A percentile compares a stretch with the other conserved stretches of the same genome.
Evolutionary conservation across 1,140 invertebrate species (phyloP).

Genomic region (Bombus polaris): DNA sequence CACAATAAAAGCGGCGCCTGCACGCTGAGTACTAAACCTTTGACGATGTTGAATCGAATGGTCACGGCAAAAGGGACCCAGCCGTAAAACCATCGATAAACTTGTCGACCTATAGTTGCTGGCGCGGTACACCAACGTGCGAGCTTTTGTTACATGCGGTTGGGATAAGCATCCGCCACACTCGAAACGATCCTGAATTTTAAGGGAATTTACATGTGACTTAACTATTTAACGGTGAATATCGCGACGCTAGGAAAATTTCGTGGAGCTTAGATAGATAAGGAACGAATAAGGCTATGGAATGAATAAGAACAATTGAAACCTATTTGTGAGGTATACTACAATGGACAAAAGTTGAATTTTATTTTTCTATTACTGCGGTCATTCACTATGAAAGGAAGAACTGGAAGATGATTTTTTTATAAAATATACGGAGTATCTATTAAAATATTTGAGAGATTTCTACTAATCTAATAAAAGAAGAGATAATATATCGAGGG

Average conservation of each 20-base stretch:
- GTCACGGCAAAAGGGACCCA: conserved; percentile 34
- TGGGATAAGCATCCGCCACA: not conserved
- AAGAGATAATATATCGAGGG: no score
- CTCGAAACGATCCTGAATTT: not conserved
- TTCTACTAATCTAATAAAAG: no score
- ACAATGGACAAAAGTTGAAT: no score
- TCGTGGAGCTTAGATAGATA: not conserved
- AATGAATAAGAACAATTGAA: no score
- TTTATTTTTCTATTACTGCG: no score
- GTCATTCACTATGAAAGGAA: no score
- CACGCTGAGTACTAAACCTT: conserved; percentile 55
- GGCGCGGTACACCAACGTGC: conserved; percentile 4
- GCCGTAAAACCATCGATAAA: conserved; percentile 63
- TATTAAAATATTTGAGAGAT: no score
- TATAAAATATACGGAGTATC: not conserved
- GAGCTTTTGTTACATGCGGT: conserved; percentile 21
- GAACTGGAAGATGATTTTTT: no score
- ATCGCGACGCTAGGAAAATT: not conserved
- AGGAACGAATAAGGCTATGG: no score
- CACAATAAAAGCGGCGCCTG: conserved; percentile 53
- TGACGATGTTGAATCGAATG: conserved; percentile 61
- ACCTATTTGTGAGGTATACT: no score
- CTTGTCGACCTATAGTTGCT: conserved; percentile 29
- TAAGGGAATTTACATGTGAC: not conserved
- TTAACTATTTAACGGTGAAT: not conserved